Percentiles rank a stretch among this genome's conserved stretches.
Evolutionary conservation across 2,888 invertebrate species (phyloP).

Genomic region (Timema cristinae): DNA sequence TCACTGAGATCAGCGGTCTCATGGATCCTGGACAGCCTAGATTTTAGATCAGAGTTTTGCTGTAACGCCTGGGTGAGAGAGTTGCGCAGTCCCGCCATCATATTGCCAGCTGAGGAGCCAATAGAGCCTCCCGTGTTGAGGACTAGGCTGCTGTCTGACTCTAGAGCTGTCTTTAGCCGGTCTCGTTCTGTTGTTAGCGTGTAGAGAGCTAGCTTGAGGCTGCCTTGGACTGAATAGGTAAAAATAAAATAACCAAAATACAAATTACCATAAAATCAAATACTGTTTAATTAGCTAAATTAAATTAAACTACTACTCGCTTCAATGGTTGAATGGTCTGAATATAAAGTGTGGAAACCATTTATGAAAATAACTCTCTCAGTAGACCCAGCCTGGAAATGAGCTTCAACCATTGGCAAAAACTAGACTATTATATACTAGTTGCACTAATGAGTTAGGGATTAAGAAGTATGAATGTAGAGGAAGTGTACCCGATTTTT

Average conservation of each 20-base stretch:
- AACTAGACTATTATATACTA: no score
- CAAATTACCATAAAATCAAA: background rate
- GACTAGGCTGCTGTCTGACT: constrained; percentile 43
- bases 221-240: constrained; percentile 45
- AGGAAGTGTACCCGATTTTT: no score
- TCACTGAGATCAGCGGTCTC: constrained; percentile 61
- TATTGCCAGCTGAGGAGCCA: constrained; percentile 39
- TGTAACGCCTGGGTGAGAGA: constrained; percentile 64
- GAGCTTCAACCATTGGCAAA: no score
- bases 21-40: constrained; percentile 58
- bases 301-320: background rate
- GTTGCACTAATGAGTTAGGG: no score
- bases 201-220: constrained; percentile 48
- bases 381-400: no score
- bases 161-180: constrained; percentile 59
- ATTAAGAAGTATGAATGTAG: no score
- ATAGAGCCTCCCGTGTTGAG: constrained; percentile 18
- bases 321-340: no score
- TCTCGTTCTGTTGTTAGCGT: constrained; percentile 53
- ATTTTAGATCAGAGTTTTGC: constrained; percentile 69
- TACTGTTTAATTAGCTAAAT: background rate
- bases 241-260: background rate
- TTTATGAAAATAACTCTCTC: no score
- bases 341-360: no score
- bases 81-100: constrained; percentile 54